These are phyloP conservation scores for Equus przewalskii DNA, from an alignment of 2,113 vertebrate species.

Conservation along the genomic window DNA sequence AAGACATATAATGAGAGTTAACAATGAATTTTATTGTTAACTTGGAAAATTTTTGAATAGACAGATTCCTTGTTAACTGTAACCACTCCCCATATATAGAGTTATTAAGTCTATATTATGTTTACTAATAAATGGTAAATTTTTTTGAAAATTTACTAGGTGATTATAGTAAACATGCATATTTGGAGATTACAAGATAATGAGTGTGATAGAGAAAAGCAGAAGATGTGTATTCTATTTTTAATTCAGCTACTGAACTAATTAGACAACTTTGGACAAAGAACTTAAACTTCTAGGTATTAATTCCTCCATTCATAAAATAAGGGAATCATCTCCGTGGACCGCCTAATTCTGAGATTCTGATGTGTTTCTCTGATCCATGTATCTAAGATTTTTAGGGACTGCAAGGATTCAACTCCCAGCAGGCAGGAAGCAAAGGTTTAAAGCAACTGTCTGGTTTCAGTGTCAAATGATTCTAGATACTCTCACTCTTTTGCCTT, in stretches of 20 bases:
- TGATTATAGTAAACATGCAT: slow-evolving; percentile 9
- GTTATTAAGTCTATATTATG: not conserved
- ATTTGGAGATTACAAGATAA: not conserved
- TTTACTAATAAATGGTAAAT: not conserved
- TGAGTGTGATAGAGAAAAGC: not conserved
- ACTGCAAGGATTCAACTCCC: not conserved
- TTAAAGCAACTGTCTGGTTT: not conserved
- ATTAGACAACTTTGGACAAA: not conserved
- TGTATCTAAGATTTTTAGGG: not conserved
- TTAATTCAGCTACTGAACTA: not conserved
- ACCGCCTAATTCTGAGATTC: not conserved
- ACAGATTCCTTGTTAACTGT: not conserved
- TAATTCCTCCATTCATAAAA: not conserved
- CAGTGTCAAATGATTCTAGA: not conserved
- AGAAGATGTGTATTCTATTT: not conserved
- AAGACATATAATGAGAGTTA: not conserved
- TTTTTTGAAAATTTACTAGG: not conserved
- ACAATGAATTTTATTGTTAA: not conserved
- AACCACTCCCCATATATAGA: not conserved
- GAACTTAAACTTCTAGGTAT: not conserved
- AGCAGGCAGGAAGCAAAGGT: not conserved
- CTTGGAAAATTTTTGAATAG: not conserved
- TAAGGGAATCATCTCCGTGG: not conserved
- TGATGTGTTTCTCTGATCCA: not conserved
- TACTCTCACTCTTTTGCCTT: slow-evolving; percentile 42